Evolutionary conservation across 2,113 vertebrate genomes (phyloP), one percentile per base, ranked within the genome.

Genomic region (Eulemur macaco): DNA sequence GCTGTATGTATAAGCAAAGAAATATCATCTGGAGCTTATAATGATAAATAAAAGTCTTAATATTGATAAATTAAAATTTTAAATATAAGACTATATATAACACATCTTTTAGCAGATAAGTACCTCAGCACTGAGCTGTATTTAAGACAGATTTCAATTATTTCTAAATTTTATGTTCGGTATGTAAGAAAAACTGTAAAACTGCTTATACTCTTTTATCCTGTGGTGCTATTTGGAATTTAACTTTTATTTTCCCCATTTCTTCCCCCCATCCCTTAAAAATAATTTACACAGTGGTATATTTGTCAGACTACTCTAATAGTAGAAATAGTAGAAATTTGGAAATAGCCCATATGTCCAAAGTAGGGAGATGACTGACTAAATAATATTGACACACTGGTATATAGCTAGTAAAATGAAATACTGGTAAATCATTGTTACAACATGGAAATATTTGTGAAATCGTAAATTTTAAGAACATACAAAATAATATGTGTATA

Each of bases 131-230:
- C 34, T 89, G 47, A 95, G 13, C 63, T 90, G 10, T 71, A 63
- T 91, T 73, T 91, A 95, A 86, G 47, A 39, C 45, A 74, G 56
- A 86, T 77, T 85, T 80, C 17, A 66, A 9, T 71, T 90, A 93
- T 93, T 90, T 92, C 63, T 66, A 42, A 68, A 82, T 76, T 82
- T 74, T 56, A 25, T 66, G 54, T 45, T 92, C 20, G 78, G 0
- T 86, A 29, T 96, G 12, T 96, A 84, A 88, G 47, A 87, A 93
- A 95, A 95, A 39, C 52, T 86, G 21, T 85, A 78, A 82, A 97
- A 92, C 37, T 50, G 8, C 8, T 27, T 86, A 21, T 93, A 17
- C 10, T 69, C 25, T 76, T 90, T 91, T 45, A 52, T 92, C 50
- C 54, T 83, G 1, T 87, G 27, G n/a, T 91, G 3, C 4, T 80